Evolutionary conservation across 2,888 invertebrate species (phyloP).

Genomic region (Diogma glabrata): DNA sequence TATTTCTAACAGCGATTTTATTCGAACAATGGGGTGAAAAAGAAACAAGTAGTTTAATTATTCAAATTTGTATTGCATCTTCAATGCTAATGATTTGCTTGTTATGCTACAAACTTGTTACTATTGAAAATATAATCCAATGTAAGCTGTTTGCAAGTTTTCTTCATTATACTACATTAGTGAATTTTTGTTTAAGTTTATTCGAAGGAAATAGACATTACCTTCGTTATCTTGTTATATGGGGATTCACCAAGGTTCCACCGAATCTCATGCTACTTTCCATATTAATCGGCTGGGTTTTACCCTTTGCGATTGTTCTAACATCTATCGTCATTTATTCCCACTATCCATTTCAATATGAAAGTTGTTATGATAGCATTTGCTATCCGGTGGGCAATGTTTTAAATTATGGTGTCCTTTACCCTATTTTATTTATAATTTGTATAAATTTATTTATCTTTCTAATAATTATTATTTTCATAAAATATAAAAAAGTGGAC

Average conservation of each 20-base stretch:
- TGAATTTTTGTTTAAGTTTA: slow-evolving; percentile 1
- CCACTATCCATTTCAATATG: neutral
- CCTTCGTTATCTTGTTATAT: neutral
- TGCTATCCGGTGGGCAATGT: neutral
- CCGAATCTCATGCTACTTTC: too few relatives aligned
- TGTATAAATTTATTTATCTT: neutral
- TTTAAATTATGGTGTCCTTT: neutral
- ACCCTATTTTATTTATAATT: neutral
- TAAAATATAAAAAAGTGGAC: too few relatives aligned
- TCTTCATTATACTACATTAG: neutral
- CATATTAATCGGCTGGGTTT: neutral
- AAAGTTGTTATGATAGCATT: neutral
- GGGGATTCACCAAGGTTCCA: too few relatives aligned
- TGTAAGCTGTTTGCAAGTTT: neutral
- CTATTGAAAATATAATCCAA: neutral
- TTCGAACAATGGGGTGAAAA: neutral
- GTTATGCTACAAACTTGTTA: neutral
- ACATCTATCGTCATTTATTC: neutral
- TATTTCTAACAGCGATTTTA: neutral
- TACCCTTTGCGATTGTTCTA: neutral
- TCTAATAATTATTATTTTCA: neutral
- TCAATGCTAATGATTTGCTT: neutral
- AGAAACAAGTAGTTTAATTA: neutral
- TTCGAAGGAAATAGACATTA: neutral
- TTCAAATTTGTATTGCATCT: neutral